These are phyloP conservation scores for Andricus quercusramuli DNA, from an alignment of 2,888 invertebrate genomes.

Conservation along the genomic window DNA sequence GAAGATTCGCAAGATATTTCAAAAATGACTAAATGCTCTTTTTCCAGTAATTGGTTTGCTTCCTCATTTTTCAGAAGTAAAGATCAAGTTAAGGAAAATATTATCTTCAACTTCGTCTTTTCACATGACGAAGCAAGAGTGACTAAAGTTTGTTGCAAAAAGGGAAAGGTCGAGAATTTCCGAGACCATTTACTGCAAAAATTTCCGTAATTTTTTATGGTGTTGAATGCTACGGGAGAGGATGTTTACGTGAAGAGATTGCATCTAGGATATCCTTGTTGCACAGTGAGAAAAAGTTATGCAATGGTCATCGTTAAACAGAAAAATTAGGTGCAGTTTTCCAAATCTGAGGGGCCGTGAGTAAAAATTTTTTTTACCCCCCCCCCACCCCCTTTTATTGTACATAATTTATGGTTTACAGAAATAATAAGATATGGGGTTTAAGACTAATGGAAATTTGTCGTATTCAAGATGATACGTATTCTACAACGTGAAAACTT, in stretches of 20 bases:
- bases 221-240: constrained; percentile 18
- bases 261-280: neutral
- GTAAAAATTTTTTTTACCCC: too few relatives aligned
- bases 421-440: too few relatives aligned
- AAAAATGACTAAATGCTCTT: neutral
- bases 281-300: neutral
- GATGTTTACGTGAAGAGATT: constrained; percentile 9
- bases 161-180: constrained; percentile 3
- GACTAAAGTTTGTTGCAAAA: constrained; percentile 5
- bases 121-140: constrained; percentile 1
- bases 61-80: neutral
- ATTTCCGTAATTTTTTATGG: neutral
- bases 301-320: constrained; percentile 2
- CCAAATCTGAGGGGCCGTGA: too few relatives aligned
- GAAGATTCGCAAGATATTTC: neutral
- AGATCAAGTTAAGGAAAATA: neutral
- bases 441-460: too few relatives aligned
- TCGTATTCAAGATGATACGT: too few relatives aligned
- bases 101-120: neutral
- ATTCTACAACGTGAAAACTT: too few relatives aligned
- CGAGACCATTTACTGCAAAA: neutral
- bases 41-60: neutral
- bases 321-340: neutral
- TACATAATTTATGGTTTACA: too few relatives aligned
- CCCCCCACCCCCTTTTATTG: too few relatives aligned